phyloP scores from a whole-genome alignment of 1,140 invertebrate species.

The Lanistes nyassanus region DNA sequence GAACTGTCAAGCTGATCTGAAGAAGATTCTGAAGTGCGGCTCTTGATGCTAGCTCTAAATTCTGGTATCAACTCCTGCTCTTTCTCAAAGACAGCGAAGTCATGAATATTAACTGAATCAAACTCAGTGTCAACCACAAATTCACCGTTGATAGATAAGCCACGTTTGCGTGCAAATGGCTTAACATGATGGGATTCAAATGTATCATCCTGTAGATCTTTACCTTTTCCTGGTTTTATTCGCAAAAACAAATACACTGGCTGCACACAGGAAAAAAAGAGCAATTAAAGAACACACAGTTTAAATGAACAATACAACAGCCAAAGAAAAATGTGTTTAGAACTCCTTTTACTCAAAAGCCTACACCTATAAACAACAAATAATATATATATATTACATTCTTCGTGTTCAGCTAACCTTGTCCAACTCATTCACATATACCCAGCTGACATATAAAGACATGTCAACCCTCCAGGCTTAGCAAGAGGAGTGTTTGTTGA shows the following conservation, averaged over 20 bases:
- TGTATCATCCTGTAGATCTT: slow-evolving; percentile 22
- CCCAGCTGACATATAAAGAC: too few species aligned
- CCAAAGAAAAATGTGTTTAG: too few species aligned
- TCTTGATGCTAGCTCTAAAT: slow-evolving; percentile 53
- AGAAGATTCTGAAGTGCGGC: slow-evolving; percentile 11
- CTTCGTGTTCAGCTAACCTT: too few species aligned
- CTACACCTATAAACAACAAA: too few species aligned
- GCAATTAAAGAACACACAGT: slow-evolving; percentile 13
- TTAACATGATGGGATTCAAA: slow-evolving; percentile 18
- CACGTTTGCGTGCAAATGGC: slow-evolving; percentile 36
- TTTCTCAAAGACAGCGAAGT: slow-evolving; percentile 62
- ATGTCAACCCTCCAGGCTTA: too few species aligned
- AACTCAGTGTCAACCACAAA: slow-evolving; percentile 42
- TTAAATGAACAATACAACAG: background rate
- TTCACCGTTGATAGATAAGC: slow-evolving; percentile 65
- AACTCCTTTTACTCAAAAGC: too few species aligned
- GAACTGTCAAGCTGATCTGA: slow-evolving; percentile 1
- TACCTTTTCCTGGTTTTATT: slow-evolving; percentile 62
- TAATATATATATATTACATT: too few species aligned
- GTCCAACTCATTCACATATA: too few species aligned
- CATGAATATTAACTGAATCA: slow-evolving; percentile 62
- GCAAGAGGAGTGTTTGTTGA: too few species aligned
- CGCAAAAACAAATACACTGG: slow-evolving; percentile 58
- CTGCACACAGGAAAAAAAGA: slow-evolving; percentile 44
- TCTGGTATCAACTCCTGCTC: slow-evolving; percentile 56